Conservation (phyloP, 2,797 vertebrate species). For the Hephaestus fuliginosus region DNA sequence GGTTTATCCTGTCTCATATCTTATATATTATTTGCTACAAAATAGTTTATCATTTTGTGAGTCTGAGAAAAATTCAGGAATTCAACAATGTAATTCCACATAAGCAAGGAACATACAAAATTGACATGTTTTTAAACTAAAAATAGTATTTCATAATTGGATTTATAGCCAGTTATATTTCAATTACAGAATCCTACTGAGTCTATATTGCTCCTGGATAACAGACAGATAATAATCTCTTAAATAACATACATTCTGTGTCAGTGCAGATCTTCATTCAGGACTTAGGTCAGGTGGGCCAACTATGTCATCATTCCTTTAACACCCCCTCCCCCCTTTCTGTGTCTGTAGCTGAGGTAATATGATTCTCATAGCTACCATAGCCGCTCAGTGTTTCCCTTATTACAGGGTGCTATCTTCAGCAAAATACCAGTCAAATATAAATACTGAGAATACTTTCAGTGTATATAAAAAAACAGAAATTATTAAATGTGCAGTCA, state of each 20-base stretch:
- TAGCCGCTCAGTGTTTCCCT: slow-evolving; percentile 46
- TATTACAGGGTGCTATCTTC: slow-evolving; percentile 49
- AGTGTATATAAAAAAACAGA: slow-evolving; percentile 2
- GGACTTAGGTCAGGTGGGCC: slow-evolving; percentile 38
- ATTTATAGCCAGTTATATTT: background rate
- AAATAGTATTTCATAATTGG: background rate
- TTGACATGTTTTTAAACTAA: background rate
- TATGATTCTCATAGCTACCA: slow-evolving; percentile 40
- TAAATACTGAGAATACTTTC: slow-evolving; percentile 31
- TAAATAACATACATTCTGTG: slow-evolving; percentile 28
- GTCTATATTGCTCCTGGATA: background rate
- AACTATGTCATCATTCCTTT: slow-evolving; percentile 35
- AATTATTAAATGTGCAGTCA: background rate
- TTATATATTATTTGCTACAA: too few species aligned
- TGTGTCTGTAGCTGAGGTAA: slow-evolving; percentile 59
- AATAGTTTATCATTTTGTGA: too few species aligned
- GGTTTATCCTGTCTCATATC: background rate
- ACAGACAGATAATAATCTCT: background rate
- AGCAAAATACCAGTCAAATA: slow-evolving; percentile 50
- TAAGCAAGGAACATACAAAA: background rate
- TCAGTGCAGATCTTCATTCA: slow-evolving; percentile 16
- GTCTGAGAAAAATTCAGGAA: too few species aligned
- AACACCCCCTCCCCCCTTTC: background rate
- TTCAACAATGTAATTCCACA: background rate
- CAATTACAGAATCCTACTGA: background rate